These are phyloP conservation scores for Pachymerium ferrugineum DNA, from an alignment of 2,888 invertebrate genomes.

Conservation along the genomic window DNA sequence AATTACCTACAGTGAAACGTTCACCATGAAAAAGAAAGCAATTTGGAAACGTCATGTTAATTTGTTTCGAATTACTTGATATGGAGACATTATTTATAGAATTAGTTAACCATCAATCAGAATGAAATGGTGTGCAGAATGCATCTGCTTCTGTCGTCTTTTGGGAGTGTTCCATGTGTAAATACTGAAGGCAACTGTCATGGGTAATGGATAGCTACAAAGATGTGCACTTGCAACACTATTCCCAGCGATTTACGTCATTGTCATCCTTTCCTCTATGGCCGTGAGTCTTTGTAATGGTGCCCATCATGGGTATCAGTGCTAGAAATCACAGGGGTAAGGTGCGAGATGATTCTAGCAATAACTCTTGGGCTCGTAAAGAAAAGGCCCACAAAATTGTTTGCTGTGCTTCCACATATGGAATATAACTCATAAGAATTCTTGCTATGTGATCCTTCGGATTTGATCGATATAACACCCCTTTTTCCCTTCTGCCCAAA, in stretches of 20 bases:
- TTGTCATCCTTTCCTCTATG: constrained; percentile 4
- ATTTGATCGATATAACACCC: too few relatives aligned
- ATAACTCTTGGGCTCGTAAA: constrained; percentile 17
- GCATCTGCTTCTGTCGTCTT: not conserved
- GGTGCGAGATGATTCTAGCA: constrained; percentile 7
- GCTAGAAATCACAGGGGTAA: constrained; percentile 18
- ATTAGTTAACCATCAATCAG: not conserved
- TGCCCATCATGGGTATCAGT: constrained; percentile 11
- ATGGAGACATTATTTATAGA: not conserved
- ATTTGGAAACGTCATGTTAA: too few relatives aligned
- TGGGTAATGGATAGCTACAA: not conserved
- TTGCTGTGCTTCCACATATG: not conserved
- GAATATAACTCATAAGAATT: not conserved
- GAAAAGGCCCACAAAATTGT: not conserved
- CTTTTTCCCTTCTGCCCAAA: too few relatives aligned
- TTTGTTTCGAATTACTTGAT: too few relatives aligned
- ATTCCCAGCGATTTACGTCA: constrained; percentile 15
- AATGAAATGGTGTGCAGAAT: not conserved
- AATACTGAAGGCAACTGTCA: constrained; percentile 12
- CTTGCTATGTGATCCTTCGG: not conserved
- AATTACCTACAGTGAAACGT: too few relatives aligned
- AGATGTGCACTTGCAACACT: constrained; percentile 10
- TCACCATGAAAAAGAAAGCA: too few relatives aligned
- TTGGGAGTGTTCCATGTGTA: not conserved
- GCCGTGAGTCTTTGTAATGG: constrained; percentile 15